Evolutionary conservation across 2,113 vertebrate genomes (phyloP), one percentile per base, ranked within the genome.

Genomic region (Sinocyclocheilus grahami): DNA sequence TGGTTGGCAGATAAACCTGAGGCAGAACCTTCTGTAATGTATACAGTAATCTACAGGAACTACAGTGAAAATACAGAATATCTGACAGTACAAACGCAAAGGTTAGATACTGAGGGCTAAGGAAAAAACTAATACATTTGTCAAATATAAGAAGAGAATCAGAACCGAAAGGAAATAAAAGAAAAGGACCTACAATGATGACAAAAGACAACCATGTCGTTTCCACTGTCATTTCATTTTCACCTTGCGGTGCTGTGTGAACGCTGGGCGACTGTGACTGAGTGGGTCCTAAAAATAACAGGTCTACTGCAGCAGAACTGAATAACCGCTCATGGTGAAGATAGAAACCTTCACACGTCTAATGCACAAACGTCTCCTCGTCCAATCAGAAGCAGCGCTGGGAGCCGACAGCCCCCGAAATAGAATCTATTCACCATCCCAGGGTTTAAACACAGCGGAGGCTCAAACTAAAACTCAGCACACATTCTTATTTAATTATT

Each of bases 251-350:
- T 65, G 60, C 42, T 24, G 42, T 48, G 13, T 48, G 33, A 65
- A 14, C 7, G 1, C 33, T 46, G n/a, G 60, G 37, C 0, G 8
- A 27, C 39, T 48, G 33, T 63, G 58, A 65, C 12, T 24, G 37
- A 81, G 63, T 20, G 11, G 22, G 27, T 69, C n/a, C 80, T 82
- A 82, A 82, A 82, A 82, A 82, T 82, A 82, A 69, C 80, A 82
- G 27, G 42, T 82, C 80, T n/a, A 20, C 46, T 22, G 42, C 63
- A 20, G 46, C 63, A 82, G 27, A 82, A 51, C 63, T 33, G 16
- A 82, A 24, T 67, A 63, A 63, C 58, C 9, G 12, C 22, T 62
- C 12, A 5, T 4, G 11, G 80, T 53, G 27, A 71, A 78, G 84
- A 78, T 8, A 27, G 20, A 85, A 51, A 53, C 24, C 60, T 78